These are phyloP conservation scores for Pherbina coryleti DNA, from an alignment of 2,888 invertebrate species.

Conservation along the genomic window DNA sequence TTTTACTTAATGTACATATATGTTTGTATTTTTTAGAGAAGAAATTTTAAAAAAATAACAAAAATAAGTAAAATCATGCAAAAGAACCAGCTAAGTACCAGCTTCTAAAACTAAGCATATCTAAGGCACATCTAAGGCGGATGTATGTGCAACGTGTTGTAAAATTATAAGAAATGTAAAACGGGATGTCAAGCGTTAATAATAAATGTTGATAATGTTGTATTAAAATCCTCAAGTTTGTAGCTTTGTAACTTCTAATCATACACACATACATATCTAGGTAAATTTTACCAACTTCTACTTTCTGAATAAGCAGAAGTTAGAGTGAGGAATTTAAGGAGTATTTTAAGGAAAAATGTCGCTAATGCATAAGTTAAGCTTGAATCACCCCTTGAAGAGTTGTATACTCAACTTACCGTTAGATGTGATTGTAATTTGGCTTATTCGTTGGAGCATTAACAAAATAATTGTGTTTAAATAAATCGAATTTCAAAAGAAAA, in stretches of 20 bases:
- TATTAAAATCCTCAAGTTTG: neutral
- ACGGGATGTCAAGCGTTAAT: neutral
- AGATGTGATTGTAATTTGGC: too few species aligned
- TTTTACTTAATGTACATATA: conserved; percentile 66
- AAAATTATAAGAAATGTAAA: neutral
- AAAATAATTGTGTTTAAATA: conserved; percentile 16
- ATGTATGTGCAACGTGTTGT: neutral
- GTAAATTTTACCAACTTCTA: conserved; percentile 24
- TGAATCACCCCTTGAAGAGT: too few species aligned
- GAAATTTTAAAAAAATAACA: conserved; percentile 19
- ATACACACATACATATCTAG: neutral
- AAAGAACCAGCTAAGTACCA: neutral
- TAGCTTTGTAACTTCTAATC: neutral
- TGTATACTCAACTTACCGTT: too few species aligned
- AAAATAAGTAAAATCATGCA: neutral
- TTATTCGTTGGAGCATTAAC: neutral
- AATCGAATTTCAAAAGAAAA: conserved; percentile 18
- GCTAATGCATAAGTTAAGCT: neutral
- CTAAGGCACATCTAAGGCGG: conserved; percentile 35
- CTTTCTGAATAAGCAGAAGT: conserved; percentile 18
- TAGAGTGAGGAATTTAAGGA: conserved; percentile 5
- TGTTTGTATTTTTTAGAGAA: conserved; percentile 48
- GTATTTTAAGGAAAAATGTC: neutral
- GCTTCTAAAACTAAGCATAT: conserved; percentile 54
- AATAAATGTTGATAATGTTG: neutral